Base-by-base conservation (phyloP, 2,888 invertebrate genomes). In the Polydesmus complanatus region DNA sequence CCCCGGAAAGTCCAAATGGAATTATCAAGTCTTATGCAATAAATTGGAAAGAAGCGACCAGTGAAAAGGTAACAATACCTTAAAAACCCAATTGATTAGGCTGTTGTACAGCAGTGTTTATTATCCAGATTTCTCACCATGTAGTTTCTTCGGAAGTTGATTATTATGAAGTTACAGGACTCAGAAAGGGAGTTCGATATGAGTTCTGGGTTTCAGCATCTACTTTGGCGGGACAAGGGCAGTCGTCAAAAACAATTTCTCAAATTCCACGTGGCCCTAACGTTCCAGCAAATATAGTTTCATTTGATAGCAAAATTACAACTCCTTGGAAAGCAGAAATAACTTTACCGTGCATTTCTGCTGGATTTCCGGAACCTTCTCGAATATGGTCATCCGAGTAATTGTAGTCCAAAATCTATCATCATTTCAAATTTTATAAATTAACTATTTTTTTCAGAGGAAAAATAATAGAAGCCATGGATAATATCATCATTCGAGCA, bases 291-390 rank as follows among this genome's bases (percentile, higher is more conserved):
- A 54, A 22, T 11, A 54, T 54, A 11, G 23, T 54, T 54, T 54
- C 54, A 23, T 54, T 54, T 23, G 26, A 54, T 54, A 26, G 21
- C 11, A 54, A 23, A 54, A 88, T 92, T 73, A 88, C 68, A 1
- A 65, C 68, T 14, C 67, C 69, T 21, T 72, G 88, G 64, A 88
- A 90, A 75, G 89, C 91, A 77, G 89, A 91, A 69, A 87, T 93
- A 1, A 89, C 88, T 68, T 77, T 95, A 69, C 92, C 92, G 0
- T 95, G 95, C 70, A 79, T 90, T 23, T 88, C 92, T 58, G 93
- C 94, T 50, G 94, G 94, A n/a, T 84, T 89, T 27, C 94, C 94
- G 19, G 83, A 85, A 55, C 94, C 94, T 0, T 85, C 86, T 68
- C 88, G 93, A 60, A 81, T 84, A 49, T 94, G 93, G 93, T 64